Percentiles rank a stretch among this genome's conserved stretches.
Conservation (phyloP, 2,113 vertebrate genomes). For the Coracopsis vasa region DNA sequence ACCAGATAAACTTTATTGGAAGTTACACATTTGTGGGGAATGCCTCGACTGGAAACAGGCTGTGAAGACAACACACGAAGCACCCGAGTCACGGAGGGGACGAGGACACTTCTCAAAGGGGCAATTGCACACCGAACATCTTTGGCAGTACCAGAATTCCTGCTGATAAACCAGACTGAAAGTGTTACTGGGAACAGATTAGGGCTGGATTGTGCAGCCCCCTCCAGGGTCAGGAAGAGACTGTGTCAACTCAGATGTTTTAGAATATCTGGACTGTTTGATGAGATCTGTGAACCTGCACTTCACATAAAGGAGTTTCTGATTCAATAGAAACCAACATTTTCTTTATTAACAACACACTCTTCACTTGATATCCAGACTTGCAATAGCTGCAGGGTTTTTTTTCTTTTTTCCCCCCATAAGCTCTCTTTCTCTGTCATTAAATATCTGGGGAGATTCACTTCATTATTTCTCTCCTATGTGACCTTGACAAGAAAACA, state of each 20-base stretch:
- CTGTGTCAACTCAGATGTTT: background rate
- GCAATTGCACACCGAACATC: background rate
- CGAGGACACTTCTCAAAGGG: background rate
- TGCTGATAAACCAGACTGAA: background rate
- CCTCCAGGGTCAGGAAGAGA: background rate
- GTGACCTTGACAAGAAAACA: background rate
- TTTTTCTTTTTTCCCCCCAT: background rate
- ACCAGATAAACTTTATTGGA: background rate
- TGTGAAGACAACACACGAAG: background rate
- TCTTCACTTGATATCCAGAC: background rate
- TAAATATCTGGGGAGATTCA: background rate
- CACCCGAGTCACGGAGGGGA: background rate
- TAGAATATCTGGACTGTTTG: background rate
- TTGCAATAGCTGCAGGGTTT: background rate
- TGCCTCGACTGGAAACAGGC: background rate
- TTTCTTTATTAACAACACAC: background rate
- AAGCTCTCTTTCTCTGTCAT: background rate
- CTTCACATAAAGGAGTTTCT: background rate
- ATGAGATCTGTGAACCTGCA: background rate
- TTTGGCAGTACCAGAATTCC: conserved; percentile 1
- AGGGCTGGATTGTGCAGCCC: background rate
- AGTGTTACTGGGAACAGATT: background rate
- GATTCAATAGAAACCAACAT: background rate
- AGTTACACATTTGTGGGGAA: background rate
- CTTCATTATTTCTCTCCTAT: background rate